These are phyloP conservation scores for Bujurquina vittata DNA, from an alignment of 2,113 vertebrate genomes.

Conservation along the genomic window DNA sequence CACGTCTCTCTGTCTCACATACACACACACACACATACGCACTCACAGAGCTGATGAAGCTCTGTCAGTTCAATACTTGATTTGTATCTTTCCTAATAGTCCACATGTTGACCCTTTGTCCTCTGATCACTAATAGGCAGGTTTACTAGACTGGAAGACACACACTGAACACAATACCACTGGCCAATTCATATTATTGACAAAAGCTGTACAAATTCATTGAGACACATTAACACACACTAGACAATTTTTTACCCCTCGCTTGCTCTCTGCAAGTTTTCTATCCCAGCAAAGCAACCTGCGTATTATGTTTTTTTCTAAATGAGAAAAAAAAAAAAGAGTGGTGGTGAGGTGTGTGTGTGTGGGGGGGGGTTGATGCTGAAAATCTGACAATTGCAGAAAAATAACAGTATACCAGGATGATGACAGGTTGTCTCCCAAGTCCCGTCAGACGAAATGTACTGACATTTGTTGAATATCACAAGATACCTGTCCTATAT, in stretches of 20 bases:
- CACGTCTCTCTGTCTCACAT: neutral
- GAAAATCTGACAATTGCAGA: constrained; percentile 4
- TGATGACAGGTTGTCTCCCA: constrained; percentile 24
- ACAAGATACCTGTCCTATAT: constrained; percentile 32
- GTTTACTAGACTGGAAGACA: constrained; percentile 46
- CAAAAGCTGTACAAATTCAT: neutral
- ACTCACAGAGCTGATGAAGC: constrained; percentile 35
- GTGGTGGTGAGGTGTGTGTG: too few species aligned
- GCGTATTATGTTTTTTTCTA: neutral
- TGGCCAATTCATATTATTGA: constrained; percentile 1
- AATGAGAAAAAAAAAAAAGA: neutral
- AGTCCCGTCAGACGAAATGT: neutral
- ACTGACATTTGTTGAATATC: constrained; percentile 17
- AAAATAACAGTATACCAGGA: neutral
- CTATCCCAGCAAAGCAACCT: neutral
- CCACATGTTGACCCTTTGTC: constrained; percentile 39
- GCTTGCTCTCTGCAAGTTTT: neutral
- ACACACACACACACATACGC: neutral
- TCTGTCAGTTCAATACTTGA: constrained; percentile 69
- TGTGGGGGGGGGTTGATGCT: neutral
- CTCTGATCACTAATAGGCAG: constrained; percentile 39
- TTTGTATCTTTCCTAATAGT: constrained; percentile 62
- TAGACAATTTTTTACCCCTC: neutral
- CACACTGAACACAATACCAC: constrained; percentile 16
- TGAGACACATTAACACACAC: neutral